These are phyloP conservation scores for Cherax quadricarinatus DNA, from an alignment of 1,140 invertebrate genomes.

Conservation along the genomic window DNA sequence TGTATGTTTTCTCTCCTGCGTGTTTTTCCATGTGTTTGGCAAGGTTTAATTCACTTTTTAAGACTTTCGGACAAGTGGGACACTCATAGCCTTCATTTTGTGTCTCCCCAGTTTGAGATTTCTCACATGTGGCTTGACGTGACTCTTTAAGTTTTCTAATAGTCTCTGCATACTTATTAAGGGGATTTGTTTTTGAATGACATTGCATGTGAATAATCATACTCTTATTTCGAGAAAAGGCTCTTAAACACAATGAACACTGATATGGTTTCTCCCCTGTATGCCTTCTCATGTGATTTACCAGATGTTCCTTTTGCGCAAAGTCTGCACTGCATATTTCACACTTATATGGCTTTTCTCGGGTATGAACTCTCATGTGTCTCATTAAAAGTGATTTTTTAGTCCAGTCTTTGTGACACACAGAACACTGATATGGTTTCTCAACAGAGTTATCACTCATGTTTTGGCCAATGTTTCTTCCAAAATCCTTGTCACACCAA, in stretches of 20 bases:
- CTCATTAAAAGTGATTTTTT: background rate
- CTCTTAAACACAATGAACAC: background rate
- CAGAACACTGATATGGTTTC: conserved; percentile 5
- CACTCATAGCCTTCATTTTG: background rate
- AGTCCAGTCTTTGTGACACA: background rate
- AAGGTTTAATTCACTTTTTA: background rate
- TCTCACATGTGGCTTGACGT: background rate
- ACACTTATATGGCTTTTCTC: background rate
- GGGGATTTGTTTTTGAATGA: background rate
- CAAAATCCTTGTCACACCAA: background rate
- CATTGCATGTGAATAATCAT: background rate
- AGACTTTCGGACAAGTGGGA: background rate
- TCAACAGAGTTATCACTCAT: background rate
- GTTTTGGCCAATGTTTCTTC: too few relatives aligned
- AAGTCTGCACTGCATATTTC: background rate
- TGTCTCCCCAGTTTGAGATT: background rate
- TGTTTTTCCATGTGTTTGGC: background rate
- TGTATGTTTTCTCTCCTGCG: background rate
- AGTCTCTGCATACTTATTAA: background rate
- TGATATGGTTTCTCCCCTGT: background rate
- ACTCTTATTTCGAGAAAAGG: background rate
- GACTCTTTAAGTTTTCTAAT: background rate
- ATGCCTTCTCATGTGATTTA: conserved; percentile 14
- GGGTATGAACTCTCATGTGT: background rate
- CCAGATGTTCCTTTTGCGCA: background rate